Evolutionary conservation across 37 sponge, comb jelly and placozoan species (phyloP).

Genomic region (Hormiphora californensis): DNA sequence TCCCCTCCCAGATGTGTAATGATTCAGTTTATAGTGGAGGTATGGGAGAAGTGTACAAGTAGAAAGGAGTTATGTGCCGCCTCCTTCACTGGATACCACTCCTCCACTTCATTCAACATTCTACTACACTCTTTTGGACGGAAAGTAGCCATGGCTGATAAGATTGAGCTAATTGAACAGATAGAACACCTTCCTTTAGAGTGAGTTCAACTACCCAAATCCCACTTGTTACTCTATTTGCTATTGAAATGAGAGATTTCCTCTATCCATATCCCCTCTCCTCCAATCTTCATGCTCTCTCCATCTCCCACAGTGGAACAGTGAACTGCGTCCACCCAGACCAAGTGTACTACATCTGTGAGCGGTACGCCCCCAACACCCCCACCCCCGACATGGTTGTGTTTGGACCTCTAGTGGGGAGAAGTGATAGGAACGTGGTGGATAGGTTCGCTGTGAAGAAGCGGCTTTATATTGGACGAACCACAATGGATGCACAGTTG

Average conservation of each 20-base stretch:
- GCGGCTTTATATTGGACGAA: slow-evolving; percentile 85
- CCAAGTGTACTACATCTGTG: slow-evolving; percentile 29
- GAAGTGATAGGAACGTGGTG: slow-evolving; percentile 71
- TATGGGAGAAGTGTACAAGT: slow-evolving; percentile 4
- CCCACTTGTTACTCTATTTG: no score
- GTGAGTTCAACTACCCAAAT: no score
- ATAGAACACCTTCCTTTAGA: slow-evolving; percentile 11
- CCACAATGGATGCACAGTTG: slow-evolving; percentile 91
- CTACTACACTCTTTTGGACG: slow-evolving; percentile 32
- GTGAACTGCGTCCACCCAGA: slow-evolving; percentile 22
- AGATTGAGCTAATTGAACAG: slow-evolving; percentile 42
- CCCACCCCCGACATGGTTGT: not conserved
- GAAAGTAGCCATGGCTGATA: slow-evolving; percentile 37
- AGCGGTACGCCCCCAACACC: not conserved
- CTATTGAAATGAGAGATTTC: no score
- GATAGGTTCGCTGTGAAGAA: slow-evolving; percentile 67
- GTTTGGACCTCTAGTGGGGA: slow-evolving; percentile 55
- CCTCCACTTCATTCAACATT: slow-evolving; percentile 23
- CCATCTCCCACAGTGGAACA: no score
- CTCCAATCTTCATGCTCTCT: no score
- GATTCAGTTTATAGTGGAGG: slow-evolving; percentile 36
- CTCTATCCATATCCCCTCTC: no score
- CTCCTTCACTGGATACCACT: not conserved
- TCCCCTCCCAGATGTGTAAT: slow-evolving; percentile 6
- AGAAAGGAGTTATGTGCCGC: not conserved